phyloP scores from a whole-genome alignment of 53 echinoderm and acorn worm genomes.

The Arbacia lixula region DNA sequence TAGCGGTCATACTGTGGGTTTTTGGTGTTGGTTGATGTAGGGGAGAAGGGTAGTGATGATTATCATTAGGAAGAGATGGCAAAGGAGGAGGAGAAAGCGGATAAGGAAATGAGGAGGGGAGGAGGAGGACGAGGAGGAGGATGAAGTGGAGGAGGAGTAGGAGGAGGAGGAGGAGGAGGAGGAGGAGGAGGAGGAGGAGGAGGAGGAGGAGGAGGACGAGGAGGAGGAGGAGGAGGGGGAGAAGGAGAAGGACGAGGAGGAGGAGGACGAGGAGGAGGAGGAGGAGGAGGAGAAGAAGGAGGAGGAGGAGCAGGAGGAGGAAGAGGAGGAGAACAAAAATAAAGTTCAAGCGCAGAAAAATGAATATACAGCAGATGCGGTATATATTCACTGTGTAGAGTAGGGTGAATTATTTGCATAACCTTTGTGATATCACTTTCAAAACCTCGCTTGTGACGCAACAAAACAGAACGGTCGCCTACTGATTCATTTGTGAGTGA shows the following conservation, averaged over 20 bases:
- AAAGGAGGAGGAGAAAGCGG: not conserved
- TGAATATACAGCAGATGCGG: too few species aligned
- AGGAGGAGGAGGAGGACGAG: not conserved
- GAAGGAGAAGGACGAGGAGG: too few species aligned
- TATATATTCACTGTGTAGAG: too few species aligned
- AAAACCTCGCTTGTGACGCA: too few species aligned
- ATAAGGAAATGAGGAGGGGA: not conserved
- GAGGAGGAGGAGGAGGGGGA: not conserved
- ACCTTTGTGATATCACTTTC: too few species aligned
- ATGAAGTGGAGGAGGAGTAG: not conserved
- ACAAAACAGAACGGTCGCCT: too few species aligned
- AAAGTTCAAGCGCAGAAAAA: not conserved
- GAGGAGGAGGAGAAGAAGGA: not conserved
- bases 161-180: slow-evolving; percentile 2
- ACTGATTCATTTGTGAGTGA: too few species aligned
- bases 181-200: not conserved
- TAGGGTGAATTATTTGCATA: too few species aligned
- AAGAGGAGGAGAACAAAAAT: not conserved
- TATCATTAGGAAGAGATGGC: not conserved
- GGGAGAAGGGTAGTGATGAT: not conserved
- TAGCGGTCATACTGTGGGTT: too few species aligned
- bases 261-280: not conserved
- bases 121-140: not conserved
- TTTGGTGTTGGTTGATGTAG: not conserved
- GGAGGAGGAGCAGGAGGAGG: not conserved